Evolutionary conservation across 2,888 invertebrate genomes (phyloP), one percentile per base, ranked within the genome.

Genomic region (Minunthozetes semirufus): DNA sequence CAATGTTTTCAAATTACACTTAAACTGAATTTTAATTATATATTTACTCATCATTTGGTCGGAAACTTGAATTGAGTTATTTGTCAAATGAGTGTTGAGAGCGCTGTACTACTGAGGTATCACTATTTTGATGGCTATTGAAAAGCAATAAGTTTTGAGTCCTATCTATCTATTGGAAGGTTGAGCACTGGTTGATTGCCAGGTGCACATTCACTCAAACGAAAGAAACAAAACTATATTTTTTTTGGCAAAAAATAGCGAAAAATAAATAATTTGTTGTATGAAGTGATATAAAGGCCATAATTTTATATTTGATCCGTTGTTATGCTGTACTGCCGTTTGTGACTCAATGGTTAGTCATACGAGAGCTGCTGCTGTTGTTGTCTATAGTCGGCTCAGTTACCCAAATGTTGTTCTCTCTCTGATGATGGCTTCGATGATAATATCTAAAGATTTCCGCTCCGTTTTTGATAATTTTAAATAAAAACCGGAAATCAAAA

Each of bases 401-500:
- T 66, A 66, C 63, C 63, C 63, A 63, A 63, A 63, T 70, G 46
- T 48, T 70, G 27, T 25, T 22, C 19, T 46, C 1, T 63, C 22
- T 42, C 4, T 70, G 70, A 27, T 42, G 66, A 70, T 70, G 48
- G 38, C 17, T 42, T 25, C 22, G 19, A 38, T 38, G 66, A 66
- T 66, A 38, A 66, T 66, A 66, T 38, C 13, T 66, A 70, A 70
- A 70, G 70, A 42, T 70, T 70, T 70, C 70, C 70, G 42, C 46
- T 70, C 70, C 38, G 42, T 38, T 17, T 70, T 42, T 68, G 22
- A 70, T 70, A 70, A 70, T 70, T 70, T 70, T 1, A 70, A 70
- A 70, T 70, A 70, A 63, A 61, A 70, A 19, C 70, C 42, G 70
- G 70, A 70, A 70, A 70, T 70, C 70, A 70, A 70, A 48, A 70